Evolutionary conservation across 2,113 vertebrate species (phyloP), one percentile per base, ranked within the genome.

Genomic region (Salvelinus namaycush): DNA sequence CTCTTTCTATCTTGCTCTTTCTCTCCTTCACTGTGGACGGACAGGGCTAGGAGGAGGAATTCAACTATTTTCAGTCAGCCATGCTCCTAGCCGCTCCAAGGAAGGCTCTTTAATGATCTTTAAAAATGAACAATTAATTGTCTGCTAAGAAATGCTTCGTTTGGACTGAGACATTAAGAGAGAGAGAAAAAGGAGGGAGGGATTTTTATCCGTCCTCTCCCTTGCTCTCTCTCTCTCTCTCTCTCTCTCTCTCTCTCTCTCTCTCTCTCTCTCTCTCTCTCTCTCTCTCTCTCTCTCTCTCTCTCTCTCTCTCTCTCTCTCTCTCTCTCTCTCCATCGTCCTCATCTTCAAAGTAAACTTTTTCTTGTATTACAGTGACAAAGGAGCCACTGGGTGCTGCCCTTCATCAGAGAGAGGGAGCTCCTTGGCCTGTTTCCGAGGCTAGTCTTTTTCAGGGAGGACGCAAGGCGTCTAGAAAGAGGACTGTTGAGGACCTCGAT

Each of bases 41-140:
- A 54, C 51, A 54, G 16, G 51, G 51, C 51, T 54, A 16, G 49
- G 14, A 54, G 49, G 94, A 93, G 93, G 94, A 94, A 94, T 94
- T 94, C 90, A 94, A 94, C 94, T 94, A 93, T 91, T 95, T 94
- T 94, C 89, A 92, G 90, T 81, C 94, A 91, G 48, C 2, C 9
- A 2, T 0, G 7, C 39, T 39, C 39, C 1, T 39, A 9, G 39
- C 39, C 24, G 68, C 60, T 76, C 81, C 67, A 70, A 79, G 74
- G 73, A 78, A 75, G 59, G 75, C 78, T 80, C 77, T 83, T 83
- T 83, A 78, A 83, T 77, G 75, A 83, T 73, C 71, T 80, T 74
- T 80, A 77, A 75, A 83, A 74, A 80, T 75, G 16, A 62, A 39
- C 78, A 62, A 68, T 77, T 80, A 80, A 80, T 80, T 80, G 75